Base-by-base conservation (phyloP, 2,888 invertebrate species). In the Sipha maydis region DNA sequence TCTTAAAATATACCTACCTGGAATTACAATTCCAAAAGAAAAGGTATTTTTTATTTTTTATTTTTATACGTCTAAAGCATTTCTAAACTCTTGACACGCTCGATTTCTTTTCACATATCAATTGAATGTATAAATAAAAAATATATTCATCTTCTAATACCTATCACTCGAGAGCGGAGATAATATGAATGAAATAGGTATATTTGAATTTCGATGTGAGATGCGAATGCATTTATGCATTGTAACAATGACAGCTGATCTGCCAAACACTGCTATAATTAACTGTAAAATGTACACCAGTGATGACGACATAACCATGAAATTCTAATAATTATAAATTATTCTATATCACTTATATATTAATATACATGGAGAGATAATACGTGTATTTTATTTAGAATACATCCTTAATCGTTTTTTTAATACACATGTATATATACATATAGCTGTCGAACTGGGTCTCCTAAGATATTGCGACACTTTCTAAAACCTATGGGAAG, bases 401-500 rank as follows among this genome's bases (percentile, higher is more conserved):
- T 83, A 14, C 31, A 54, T 71, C 48, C 28, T 77, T 78, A 78
- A 78, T 73, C 83, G 34, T 73, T 73, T 69, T 73, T 83, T n/a
- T 78, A 54, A 19, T 48, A 48, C 17, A 19, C 19, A 77, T 69
- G n/a, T 21, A 9, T 28, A 7, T 61, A 73, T 38, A 28, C 25
- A 21, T 71, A 54, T 41, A 34, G 38, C 21, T 77, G 67, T 85
- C 85, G 48, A 85, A 67, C 77, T 48, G 78, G 69, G 48, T 69
- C 69, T 54, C 25, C 31, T 69, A 67, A 86, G 34, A 75, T 56
- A 79, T 88, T 56, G 73, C 79, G 80, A 88, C 73, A 88, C 86
- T 88, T 88, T 88, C 86, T 88, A 88, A 79, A 80, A 80, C 86
- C 41, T 73, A 79, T 79, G 85, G 34, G 54, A 80, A 75, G 61